These are phyloP conservation scores for Rhamphomyia laevipes DNA, from an alignment of 2,888 invertebrate genomes.

Conservation along the genomic window DNA sequence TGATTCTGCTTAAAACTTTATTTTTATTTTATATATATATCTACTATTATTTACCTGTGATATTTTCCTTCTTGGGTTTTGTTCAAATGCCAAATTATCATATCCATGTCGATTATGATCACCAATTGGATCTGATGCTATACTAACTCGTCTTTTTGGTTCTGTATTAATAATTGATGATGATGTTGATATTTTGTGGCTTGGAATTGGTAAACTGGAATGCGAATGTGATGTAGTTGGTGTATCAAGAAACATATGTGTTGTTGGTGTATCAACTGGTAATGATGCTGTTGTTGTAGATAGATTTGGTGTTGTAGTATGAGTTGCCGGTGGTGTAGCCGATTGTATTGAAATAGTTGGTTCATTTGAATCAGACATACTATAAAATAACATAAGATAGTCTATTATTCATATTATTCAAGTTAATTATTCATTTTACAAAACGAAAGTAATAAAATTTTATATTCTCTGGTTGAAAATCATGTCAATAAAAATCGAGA, in stretches of 20 bases:
- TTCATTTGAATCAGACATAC: slow-evolving; percentile 3
- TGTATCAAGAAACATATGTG: no score
- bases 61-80: slow-evolving; percentile 40
- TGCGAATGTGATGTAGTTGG: neutral
- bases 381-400: neutral
- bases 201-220: neutral
- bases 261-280: no score
- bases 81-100: slow-evolving; percentile 54
- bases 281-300: no score
- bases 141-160: slow-evolving; percentile 48
- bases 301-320: neutral
- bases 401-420: no score
- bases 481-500: no score
- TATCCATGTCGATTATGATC: slow-evolving; percentile 39
- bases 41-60: slow-evolving; percentile 29
- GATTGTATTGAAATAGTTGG: slow-evolving; percentile 4
- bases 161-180: slow-evolving; percentile 27
- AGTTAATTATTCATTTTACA: no score
- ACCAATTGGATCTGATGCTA: slow-evolving; percentile 45
- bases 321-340: neutral
- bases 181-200: neutral
- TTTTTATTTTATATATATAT: no score
- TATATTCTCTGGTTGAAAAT: no score
- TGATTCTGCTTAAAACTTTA: no score
- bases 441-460: no score